Evolutionary conservation across 2,797 vertebrate species (phyloP).

Genomic region (Lithobates pipiens): DNA sequence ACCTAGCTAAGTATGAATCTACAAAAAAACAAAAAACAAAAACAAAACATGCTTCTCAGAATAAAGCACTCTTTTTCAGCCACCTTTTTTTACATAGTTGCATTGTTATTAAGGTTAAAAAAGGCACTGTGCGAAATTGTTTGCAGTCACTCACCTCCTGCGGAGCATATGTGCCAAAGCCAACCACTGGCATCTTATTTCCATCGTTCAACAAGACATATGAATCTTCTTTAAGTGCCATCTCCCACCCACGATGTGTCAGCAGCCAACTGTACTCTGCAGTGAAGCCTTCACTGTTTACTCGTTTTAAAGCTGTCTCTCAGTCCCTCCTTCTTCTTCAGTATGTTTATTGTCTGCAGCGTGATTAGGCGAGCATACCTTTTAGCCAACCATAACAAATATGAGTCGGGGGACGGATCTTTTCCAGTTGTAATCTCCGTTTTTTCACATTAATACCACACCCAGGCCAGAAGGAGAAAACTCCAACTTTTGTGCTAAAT

Average conservation of each 20-base stretch:
- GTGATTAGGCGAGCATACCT: background rate
- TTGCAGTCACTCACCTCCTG: slow-evolving; percentile 13
- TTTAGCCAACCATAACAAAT: slow-evolving; percentile 1
- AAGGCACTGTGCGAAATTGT: too few relatives aligned
- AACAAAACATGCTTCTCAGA: too few relatives aligned
- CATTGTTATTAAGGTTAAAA: too few relatives aligned
- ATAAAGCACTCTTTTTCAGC: too few relatives aligned
- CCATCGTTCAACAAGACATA: slow-evolving; percentile 37
- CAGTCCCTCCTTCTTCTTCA: background rate
- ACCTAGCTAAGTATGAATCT: too few relatives aligned
- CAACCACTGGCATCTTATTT: slow-evolving; percentile 45
- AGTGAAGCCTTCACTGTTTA: background rate
- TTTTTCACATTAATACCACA: background rate
- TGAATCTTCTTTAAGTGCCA: background rate
- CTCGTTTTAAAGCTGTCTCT: background rate
- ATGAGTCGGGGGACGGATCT: background rate
- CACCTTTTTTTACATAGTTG: too few relatives aligned
- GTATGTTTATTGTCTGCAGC: too few relatives aligned
- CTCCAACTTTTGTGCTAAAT: too few relatives aligned
- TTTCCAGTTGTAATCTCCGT: slow-evolving; percentile 9
- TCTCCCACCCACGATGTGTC: background rate
- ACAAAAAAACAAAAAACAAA: too few relatives aligned
- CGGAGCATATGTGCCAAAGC: slow-evolving; percentile 51
- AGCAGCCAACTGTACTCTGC: background rate
- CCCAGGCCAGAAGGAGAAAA: background rate